Evolutionary conservation across 2,888 invertebrate genomes (phyloP).

Genomic region (Eretmocerus hayati): DNA sequence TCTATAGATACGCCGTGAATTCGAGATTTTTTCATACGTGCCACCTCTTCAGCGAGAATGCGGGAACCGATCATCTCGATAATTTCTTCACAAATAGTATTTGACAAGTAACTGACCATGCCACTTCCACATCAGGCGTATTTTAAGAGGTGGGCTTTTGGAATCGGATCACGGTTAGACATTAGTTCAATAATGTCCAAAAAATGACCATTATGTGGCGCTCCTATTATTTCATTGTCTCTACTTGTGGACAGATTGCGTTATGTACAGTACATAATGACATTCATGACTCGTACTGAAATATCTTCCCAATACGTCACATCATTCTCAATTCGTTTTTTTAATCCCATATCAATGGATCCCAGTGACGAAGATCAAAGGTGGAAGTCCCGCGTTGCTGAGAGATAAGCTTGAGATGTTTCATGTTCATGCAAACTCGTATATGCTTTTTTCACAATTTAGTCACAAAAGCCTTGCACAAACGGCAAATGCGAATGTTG

Average conservation of each 20-base stretch:
- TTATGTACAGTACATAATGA: constrained; percentile 20
- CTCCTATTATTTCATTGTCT: constrained; percentile 18
- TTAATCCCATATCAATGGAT: not conserved
- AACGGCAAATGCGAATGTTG: too few relatives aligned
- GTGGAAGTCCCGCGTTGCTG: constrained; percentile 6
- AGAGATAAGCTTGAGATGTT: constrained; percentile 9
- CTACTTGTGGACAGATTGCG: constrained; percentile 23
- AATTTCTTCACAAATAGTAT: not conserved
- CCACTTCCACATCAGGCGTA: constrained; percentile 9
- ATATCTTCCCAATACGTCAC: constrained; percentile 21
- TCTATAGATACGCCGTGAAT: not conserved
- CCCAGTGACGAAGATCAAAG: not conserved
- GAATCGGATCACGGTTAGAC: constrained; percentile 11
- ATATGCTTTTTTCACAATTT: constrained; percentile 17
- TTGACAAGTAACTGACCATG: constrained; percentile 2
- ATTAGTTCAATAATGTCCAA: constrained; percentile 18
- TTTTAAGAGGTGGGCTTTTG: constrained; percentile 11
- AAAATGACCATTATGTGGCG: constrained; percentile 19
- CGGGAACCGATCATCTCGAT: not conserved
- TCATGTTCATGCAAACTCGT: constrained; percentile 9
- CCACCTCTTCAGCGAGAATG: not conserved
- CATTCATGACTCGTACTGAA: constrained; percentile 14
- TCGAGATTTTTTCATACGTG: not conserved
- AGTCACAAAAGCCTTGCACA: too few relatives aligned
- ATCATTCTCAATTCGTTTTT: constrained; percentile 12